Evolutionary conservation across 2,797 vertebrate genomes (phyloP).

Genomic region (Sebastes minor): DNA sequence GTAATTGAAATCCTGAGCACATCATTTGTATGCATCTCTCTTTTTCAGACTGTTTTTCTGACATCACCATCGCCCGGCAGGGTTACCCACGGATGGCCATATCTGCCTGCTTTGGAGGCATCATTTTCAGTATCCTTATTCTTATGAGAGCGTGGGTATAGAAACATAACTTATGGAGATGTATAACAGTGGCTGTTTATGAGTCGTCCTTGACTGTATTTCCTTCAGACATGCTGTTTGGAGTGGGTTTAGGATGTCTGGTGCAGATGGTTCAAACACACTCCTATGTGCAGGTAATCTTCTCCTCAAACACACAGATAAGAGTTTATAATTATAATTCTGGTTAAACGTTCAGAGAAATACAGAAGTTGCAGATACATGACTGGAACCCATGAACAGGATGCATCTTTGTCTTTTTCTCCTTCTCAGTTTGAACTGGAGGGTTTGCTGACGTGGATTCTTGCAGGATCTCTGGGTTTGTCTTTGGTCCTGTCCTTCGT

Average conservation of each 20-base stretch:
- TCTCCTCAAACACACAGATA: not conserved
- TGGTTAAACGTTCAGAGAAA: not conserved
- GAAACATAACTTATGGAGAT: not conserved
- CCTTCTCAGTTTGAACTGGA: constrained; percentile 86
- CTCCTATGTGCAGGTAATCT: constrained; percentile 81
- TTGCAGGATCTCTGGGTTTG: constrained; percentile 89
- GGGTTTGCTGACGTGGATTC: constrained; percentile 90
- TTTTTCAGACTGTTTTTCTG: constrained; percentile 89
- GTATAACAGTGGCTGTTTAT: not conserved
- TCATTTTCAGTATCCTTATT: constrained; percentile 96
- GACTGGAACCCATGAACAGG: not conserved
- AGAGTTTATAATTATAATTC: not conserved
- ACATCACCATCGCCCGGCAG: constrained; percentile 94
- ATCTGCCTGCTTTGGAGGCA: constrained; percentile 96
- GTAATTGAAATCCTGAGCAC: not conserved
- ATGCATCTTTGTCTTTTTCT: not conserved
- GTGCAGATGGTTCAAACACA: constrained; percentile 84
- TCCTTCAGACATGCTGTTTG: constrained; percentile 91
- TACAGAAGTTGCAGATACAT: not conserved
- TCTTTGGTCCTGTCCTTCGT: constrained; percentile 92
- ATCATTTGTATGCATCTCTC: not conserved
- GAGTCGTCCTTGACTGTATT: constrained; percentile 65
- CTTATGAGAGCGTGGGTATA: not conserved
- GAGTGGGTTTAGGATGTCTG: constrained; percentile 92
- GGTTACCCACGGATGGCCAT: constrained; percentile 98